phyloP scores from a whole-genome alignment of 2,888 invertebrate genomes.

The Ischnus inquisitorius region DNA sequence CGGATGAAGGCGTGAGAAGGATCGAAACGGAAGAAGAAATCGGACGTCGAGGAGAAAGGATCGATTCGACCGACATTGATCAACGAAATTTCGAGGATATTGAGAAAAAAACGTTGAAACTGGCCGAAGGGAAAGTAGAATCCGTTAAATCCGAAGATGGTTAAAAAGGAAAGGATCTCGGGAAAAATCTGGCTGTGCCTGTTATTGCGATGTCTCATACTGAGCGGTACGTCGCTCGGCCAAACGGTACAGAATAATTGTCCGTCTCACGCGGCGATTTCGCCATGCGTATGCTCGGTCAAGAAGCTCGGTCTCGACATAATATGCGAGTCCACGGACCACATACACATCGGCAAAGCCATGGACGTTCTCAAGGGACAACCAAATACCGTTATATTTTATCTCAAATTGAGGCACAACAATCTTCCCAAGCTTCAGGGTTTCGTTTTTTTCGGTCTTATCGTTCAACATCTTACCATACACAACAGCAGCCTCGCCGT shows the following conservation, averaged over 20 bases:
- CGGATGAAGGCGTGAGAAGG: constrained; percentile 35
- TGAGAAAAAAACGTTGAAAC: constrained; percentile 37
- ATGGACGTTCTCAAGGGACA: constrained; percentile 94
- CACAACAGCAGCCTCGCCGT: constrained; percentile 95
- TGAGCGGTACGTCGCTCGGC: constrained; percentile 67
- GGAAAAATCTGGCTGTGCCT: constrained; percentile 68
- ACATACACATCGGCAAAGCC: constrained; percentile 91
- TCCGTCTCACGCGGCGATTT: constrained; percentile 91
- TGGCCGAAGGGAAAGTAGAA: constrained; percentile 51
- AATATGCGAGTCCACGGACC: constrained; percentile 94
- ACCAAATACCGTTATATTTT: constrained; percentile 92
- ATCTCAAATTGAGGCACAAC: constrained; percentile 95
- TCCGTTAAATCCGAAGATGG: constrained; percentile 61
- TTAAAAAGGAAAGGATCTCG: constrained; percentile 46
- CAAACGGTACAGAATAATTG: constrained; percentile 90
- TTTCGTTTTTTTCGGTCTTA: constrained; percentile 94
- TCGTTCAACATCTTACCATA: constrained; percentile 95
- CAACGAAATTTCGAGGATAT: neutral
- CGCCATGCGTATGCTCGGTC: constrained; percentile 93
- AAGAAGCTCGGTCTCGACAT: constrained; percentile 96
- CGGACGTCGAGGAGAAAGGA: constrained; percentile 14
- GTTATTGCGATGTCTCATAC: constrained; percentile 69
- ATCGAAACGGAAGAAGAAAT: constrained; percentile 28
- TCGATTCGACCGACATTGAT: constrained; percentile 39
- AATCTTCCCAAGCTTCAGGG: constrained; percentile 94